Evolutionary conservation across 2,888 invertebrate genomes (phyloP).

Genomic region (Chrysomela aeneicollis): DNA sequence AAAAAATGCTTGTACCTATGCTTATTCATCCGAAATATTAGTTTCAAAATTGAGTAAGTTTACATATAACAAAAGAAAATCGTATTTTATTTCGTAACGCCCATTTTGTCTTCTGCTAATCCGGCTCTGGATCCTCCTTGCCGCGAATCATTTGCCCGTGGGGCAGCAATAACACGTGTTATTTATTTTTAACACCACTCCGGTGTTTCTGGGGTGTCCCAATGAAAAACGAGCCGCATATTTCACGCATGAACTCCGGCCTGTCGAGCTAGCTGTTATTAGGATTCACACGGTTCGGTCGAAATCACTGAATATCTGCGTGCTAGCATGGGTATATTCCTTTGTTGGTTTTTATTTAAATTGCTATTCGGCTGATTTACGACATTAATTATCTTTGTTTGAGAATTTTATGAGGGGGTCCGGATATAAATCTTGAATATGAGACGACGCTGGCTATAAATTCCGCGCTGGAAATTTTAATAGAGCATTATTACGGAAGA

Average conservation of each 20-base stretch:
- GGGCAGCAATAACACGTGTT: constrained; percentile 25
- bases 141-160: constrained; percentile 17
- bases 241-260: constrained; percentile 48
- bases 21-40: too few relatives aligned
- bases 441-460: constrained; percentile 19
- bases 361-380: constrained; percentile 27
- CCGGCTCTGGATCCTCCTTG: background rate
- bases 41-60: too few relatives aligned
- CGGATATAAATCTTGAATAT: constrained; percentile 20
- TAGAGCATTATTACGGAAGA: constrained; percentile 12
- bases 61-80: too few relatives aligned
- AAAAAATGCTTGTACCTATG: too few relatives aligned
- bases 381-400: constrained; percentile 27
- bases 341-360: constrained; percentile 32
- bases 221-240: constrained; percentile 50
- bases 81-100: too few relatives aligned
- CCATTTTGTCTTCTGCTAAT: background rate
- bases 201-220: constrained; percentile 25
- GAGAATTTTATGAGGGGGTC: constrained; percentile 17
- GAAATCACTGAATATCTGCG: constrained; percentile 41
- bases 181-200: constrained; percentile 35
- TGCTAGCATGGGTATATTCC: constrained; percentile 35
- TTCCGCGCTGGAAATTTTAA: constrained; percentile 14
- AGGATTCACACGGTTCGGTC: constrained; percentile 41
- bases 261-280: constrained; percentile 40